Base-by-base conservation (phyloP, 2,797 vertebrate species). In the Pachyuromys duprasi region DNA sequence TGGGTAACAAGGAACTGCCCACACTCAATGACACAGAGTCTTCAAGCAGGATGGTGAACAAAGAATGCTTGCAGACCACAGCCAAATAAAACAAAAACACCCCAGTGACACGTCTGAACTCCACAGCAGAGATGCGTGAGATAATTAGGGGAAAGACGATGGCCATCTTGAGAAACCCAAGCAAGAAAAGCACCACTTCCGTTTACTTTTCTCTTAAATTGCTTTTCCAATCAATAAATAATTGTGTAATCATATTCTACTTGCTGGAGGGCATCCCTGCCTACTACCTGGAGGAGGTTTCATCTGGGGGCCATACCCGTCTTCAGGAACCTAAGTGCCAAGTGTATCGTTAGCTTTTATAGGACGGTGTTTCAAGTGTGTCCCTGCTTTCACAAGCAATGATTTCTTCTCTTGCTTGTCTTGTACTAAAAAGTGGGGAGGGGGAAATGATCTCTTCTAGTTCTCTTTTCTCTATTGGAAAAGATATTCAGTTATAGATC, bases 131-230 rank as follows among this genome's bases (percentile, higher is more conserved):
- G 88, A 90, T 39, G 45, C 8, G 1, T 92, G 74, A 93, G 57
- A 53, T 86, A 94, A 97, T 42, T 95, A 88, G 84, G 86, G 87
- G 55, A 39, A 13, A 96, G 93, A 78, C 42, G 5, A 92, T 82
- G 57, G 84, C 67, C 39, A 72, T 96, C 63, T 96, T 63, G 67
- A 96, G 67, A 96, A 80, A 90, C 8, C 28, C 69, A 92, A 94
- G 88, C 82, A 89, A 90, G 33, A 26, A 96, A 93, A 97, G 72
- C n/a, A 84, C 75, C n/a, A 22, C 63, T 93, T 95, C 22, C 65
- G 93, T 97, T 89, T 96, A 90, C 95, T 89, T 87, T 94, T 76
- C 33, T 92, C 86, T 93, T 96, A 49, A 96, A 97, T 81, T 5
- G 13, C 93, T 97, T 97, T 95, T 76, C 6, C 80, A 31, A 33